These are phyloP conservation scores for Spodoptera frugiperda DNA, from an alignment of 1,140 invertebrate genomes.

Conservation along the genomic window DNA sequence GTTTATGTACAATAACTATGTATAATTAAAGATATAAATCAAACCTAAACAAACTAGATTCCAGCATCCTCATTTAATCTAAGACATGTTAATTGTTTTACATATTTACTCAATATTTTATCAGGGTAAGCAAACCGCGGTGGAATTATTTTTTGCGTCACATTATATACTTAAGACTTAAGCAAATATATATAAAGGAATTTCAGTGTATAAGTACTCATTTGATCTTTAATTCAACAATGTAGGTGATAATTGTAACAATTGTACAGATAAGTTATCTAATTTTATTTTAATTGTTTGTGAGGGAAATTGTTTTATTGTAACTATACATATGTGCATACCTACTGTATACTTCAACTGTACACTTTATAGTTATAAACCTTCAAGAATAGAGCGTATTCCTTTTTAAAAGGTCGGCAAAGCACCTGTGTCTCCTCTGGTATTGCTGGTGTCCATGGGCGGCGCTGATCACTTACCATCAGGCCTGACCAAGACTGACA, in stretches of 20 bases:
- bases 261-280: slow-evolving; percentile 37
- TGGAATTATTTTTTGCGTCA: slow-evolving; percentile 68
- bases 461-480: no score
- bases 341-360: no score
- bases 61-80: slow-evolving; percentile 52
- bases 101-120: slow-evolving; percentile 50
- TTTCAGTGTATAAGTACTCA: slow-evolving; percentile 14
- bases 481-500: no score
- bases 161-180: slow-evolving; percentile 32
- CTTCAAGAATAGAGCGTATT: no score
- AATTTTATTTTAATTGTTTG: slow-evolving; percentile 9
- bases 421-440: no score
- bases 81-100: slow-evolving; percentile 56
- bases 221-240: slow-evolving; percentile 38
- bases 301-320: neutral
- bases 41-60: slow-evolving; percentile 18
- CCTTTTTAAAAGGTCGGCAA: no score
- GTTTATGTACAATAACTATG: no score
- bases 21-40: neutral
- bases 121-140: slow-evolving; percentile 55
- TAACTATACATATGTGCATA: neutral
- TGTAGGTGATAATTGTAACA: slow-evolving; percentile 28
- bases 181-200: slow-evolving; percentile 35
- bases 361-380: no score
- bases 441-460: no score